A percentile compares a stretch with the other conserved stretches of the same genome.
Evolutionary conservation across 2,113 vertebrate species (phyloP).

Genomic region (Colius striatus): DNA sequence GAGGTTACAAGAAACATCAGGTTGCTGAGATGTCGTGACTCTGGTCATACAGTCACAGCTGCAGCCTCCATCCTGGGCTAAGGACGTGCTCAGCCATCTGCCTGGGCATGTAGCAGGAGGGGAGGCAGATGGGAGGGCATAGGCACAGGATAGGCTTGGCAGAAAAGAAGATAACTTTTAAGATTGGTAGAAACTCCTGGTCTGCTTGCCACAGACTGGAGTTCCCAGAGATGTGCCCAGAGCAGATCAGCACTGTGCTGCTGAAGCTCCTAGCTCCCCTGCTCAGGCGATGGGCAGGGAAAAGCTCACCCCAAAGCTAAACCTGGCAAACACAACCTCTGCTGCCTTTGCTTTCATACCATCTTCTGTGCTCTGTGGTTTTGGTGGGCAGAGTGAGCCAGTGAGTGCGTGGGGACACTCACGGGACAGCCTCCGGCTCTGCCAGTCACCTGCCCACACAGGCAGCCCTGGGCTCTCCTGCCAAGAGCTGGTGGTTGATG

Average conservation of each 20-base stretch:
- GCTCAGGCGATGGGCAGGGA: background rate
- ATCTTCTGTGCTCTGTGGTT: background rate
- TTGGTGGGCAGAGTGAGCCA: background rate
- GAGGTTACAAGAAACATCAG: background rate
- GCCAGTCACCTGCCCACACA: accelerated
- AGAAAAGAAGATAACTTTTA: background rate
- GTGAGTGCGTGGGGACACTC: accelerated
- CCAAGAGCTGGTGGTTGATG: accelerated
- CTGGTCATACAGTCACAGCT: background rate
- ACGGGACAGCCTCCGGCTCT: accelerated
- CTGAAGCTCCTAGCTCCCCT: background rate
- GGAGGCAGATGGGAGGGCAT: background rate
- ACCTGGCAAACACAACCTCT: accelerated
- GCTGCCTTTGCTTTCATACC: accelerated
- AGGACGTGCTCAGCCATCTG: background rate
- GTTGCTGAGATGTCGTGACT: background rate
- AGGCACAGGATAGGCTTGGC: background rate
- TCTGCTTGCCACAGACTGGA: background rate
- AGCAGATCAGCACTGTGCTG: background rate
- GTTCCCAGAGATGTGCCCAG: background rate
- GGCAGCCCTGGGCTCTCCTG: background rate
- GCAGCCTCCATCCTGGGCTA: background rate
- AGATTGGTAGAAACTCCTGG: background rate
- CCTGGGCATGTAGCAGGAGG: background rate
- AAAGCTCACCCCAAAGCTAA: background rate